Evolutionary conservation across 2,797 vertebrate species (phyloP), one percentile per base, ranked within the genome.

Genomic region (Peromyscus eremicus): DNA sequence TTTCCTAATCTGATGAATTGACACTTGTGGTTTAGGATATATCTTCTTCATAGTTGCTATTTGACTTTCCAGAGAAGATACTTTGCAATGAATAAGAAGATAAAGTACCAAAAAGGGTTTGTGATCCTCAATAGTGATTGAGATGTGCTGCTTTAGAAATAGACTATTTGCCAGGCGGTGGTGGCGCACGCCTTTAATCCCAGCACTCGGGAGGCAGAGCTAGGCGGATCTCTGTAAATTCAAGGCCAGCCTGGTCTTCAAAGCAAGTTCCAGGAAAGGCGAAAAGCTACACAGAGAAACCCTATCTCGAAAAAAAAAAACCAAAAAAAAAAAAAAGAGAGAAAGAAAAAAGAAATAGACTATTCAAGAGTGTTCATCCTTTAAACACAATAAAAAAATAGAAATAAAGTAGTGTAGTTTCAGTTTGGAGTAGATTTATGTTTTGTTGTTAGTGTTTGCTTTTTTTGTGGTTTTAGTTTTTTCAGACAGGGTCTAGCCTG

Each of bases 1-100:
- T 93, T 66, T 62, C 55, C 49, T 89, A 40, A 62, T 89, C 66
- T 88, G 12, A 95, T 88, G 71, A 96, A 64, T 70, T 95, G 79
- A 75, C 62, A 52, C 55, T 92, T 97, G 52, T 23, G 6, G 77
- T 71, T 89, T 97, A 96, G 40, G 29, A 81, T 91, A 81, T 91
- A 43, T 76, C 73, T 37, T 97, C 34, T 94, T 91, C 12, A 60
- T 76, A 3, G 23, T 46, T 93, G 29, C 62, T 32, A 77, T 89
- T 95, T 81, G 92, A 66, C n/a, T 95, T 80, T 32, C 49, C 68
- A 77, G 49, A 77, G 27, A 77, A 49, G 75, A 77, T 17, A 49
- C 25, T 43, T 14, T 6, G 13, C 43, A 29, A 16, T 77, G 75
- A 77, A 29, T 76, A 29, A 46, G 43, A 43, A 7, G 43, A 77